A percentile compares a stretch with the other conserved stretches of the same genome.
Evolutionary conservation across 2,113 vertebrate species (phyloP).

Genomic region (Promerops cafer): DNA sequence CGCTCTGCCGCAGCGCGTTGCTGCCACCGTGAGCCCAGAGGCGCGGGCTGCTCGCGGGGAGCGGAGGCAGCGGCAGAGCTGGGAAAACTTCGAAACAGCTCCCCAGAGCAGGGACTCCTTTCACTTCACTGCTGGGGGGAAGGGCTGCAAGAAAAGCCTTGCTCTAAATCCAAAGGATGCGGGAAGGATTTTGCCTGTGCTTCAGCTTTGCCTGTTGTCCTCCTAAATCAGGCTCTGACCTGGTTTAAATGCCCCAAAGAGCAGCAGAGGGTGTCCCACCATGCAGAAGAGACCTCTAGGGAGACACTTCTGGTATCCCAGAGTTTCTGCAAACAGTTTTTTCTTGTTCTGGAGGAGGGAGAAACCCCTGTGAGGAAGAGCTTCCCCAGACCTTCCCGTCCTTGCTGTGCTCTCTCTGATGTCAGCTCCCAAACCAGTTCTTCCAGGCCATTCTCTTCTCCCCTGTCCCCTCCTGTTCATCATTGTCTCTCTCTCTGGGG

Average conservation of each 20-base stretch:
- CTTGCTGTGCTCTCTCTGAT: not conserved
- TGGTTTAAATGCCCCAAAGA: not conserved
- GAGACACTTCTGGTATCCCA: not conserved
- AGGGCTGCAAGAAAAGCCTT: not conserved
- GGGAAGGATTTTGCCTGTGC: no score
- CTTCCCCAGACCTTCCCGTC: not conserved
- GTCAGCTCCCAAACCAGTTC: not conserved
- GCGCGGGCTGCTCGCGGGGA: not conserved
- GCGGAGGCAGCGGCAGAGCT: no score
- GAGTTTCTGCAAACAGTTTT: not conserved
- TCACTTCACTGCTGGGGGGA: fast-evolving
- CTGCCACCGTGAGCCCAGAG: slow-evolving; percentile 49
- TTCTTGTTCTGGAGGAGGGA: not conserved
- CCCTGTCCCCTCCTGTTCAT: not conserved
- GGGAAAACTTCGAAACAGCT: not conserved
- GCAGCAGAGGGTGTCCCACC: not conserved
- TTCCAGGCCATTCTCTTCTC: not conserved
- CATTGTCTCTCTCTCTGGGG: not conserved
- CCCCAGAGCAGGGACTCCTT: fast-evolving
- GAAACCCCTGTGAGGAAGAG: not conserved
- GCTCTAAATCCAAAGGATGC: not conserved
- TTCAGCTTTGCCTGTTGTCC: not conserved
- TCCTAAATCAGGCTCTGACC: fast-evolving
- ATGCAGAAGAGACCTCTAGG: not conserved
- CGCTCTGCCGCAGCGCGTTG: not conserved